Conservation (phyloP, 2,888 invertebrate species). For the Criorhina ranunculi region DNA sequence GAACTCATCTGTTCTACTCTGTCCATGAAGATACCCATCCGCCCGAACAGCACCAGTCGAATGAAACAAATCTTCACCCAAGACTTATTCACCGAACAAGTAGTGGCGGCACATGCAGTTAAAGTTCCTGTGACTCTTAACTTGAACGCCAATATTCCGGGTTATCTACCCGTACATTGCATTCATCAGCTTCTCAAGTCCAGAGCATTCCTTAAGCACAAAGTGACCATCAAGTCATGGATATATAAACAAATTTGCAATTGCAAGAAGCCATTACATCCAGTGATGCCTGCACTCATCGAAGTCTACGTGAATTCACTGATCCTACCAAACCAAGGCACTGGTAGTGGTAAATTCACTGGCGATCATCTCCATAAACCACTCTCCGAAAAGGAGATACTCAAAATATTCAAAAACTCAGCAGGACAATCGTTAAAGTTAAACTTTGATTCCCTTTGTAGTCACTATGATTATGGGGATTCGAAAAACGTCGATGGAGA, state of each 20-base stretch:
- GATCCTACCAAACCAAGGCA: constrained; percentile 87
- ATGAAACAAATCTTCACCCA: constrained; percentile 98
- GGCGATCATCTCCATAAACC: constrained; percentile 95
- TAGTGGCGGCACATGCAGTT: constrained; percentile 97
- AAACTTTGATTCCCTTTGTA: constrained; percentile 65
- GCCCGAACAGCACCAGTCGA: constrained; percentile 93
- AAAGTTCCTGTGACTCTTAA: constrained; percentile 97
- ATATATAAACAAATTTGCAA: constrained; percentile 97
- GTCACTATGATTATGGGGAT: constrained; percentile 84
- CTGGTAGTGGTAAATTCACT: constrained; percentile 80
- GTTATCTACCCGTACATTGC: constrained; percentile 97
- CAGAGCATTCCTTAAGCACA: constrained; percentile 97
- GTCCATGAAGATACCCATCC: constrained; percentile 95
- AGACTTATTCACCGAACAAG: constrained; percentile 98
- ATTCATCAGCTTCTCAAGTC: constrained; percentile 97
- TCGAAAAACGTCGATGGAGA: constrained; percentile 84
- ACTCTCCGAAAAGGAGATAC: constrained; percentile 94
- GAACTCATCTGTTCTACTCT: constrained; percentile 97
- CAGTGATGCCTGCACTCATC: constrained; percentile 95
- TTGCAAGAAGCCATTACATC: constrained; percentile 95
- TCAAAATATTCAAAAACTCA: constrained; percentile 92
- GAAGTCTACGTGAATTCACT: constrained; percentile 98
- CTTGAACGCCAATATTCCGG: constrained; percentile 94
- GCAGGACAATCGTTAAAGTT: constrained; percentile 82
- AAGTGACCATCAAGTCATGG: constrained; percentile 98